phyloP scores from a whole-genome alignment of 2,888 invertebrate genomes.

The Pegoplata infirma region DNA sequence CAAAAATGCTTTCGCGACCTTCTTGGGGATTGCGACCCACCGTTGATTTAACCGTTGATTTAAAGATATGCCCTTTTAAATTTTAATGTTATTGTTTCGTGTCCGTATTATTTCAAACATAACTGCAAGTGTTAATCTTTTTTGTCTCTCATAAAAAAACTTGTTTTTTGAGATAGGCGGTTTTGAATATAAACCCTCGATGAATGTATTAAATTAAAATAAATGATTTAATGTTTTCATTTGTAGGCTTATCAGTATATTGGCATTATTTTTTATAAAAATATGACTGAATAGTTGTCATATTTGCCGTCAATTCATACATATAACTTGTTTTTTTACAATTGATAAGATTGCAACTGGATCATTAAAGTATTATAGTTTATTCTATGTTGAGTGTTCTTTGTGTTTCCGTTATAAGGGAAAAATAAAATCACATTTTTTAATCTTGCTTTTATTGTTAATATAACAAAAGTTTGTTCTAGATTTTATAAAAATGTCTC shows the following conservation, averaged over 20 bases:
- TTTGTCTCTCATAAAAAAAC: no score
- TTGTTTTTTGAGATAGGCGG: no score
- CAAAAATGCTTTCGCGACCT: no score
- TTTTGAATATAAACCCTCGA: no score
- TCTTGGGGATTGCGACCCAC: no score
- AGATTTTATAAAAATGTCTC: constrained; percentile 14
- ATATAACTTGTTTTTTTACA: neutral
- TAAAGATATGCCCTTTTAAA: no score
- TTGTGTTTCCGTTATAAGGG: neutral
- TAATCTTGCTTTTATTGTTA: neutral
- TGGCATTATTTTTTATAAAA: no score
- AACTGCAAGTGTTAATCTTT: no score
- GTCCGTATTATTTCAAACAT: no score
- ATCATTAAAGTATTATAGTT: neutral
- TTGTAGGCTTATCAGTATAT: constrained; percentile 37
- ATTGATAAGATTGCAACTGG: neutral
- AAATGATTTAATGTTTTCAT: neutral
- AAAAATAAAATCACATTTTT: neutral
- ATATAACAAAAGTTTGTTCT: neutral
- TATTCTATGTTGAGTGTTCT: neutral
- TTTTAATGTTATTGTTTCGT: no score
- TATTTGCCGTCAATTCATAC: neutral
- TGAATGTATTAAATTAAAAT: neutral
- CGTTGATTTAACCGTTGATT: no score
- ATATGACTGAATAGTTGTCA: neutral